A percentile compares a stretch with the other conserved stretches of the same genome.
phyloP scores from a whole-genome alignment of 2,113 vertebrate species.

The Miniopterus natalensis region DNA sequence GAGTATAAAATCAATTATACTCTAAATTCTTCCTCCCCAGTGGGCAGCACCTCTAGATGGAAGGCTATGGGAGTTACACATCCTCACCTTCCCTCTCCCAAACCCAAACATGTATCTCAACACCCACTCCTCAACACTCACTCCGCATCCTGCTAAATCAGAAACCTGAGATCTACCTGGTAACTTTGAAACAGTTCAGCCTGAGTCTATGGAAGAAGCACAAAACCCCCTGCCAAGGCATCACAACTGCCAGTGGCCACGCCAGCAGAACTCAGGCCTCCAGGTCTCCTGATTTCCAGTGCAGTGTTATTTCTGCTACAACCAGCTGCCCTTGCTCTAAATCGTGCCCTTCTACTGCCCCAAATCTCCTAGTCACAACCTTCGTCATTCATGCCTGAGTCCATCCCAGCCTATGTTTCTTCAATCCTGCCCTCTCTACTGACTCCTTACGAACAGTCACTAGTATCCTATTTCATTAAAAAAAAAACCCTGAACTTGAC shows the following conservation, averaged over 20 bases:
- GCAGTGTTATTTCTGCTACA: background rate
- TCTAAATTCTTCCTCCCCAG: background rate
- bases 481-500: background rate
- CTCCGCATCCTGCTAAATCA: background rate
- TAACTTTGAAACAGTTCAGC: background rate
- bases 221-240: background rate
- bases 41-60: background rate
- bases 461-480: background rate
- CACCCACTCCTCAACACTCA: background rate
- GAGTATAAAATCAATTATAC: background rate
- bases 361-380: background rate
- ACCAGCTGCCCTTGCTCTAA: background rate
- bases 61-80: background rate
- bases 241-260: background rate
- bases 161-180: background rate
- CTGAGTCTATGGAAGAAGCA: background rate
- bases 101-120: background rate
- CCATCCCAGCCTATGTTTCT: background rate
- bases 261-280: background rate
- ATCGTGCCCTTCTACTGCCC: background rate
- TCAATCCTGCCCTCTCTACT: background rate
- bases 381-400: background rate
- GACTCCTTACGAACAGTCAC: background rate
- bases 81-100: background rate
- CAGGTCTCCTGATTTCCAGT: background rate